phyloP scores from a whole-genome alignment of 2,888 invertebrate genomes.

The Diarsia mendica region DNA sequence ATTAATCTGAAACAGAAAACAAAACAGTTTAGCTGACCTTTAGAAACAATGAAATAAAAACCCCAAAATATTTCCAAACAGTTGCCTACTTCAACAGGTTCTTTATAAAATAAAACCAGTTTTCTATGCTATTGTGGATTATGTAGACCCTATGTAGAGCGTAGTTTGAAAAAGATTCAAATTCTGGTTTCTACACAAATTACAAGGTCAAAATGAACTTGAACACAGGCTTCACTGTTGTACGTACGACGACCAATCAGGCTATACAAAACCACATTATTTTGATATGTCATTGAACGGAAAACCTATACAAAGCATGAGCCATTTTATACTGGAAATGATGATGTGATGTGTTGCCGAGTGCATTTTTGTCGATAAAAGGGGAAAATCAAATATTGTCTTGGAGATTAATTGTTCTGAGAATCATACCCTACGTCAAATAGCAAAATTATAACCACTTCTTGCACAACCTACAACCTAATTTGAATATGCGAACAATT shows the following conservation, averaged over 20 bases:
- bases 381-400: neutral
- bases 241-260: too few relatives aligned
- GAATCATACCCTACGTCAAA: neutral
- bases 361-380: neutral
- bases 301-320: too few relatives aligned
- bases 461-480: neutral
- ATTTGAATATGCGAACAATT: neutral
- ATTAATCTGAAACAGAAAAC: slow-evolving; percentile 51
- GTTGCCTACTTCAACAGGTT: neutral
- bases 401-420: neutral
- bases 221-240: neutral
- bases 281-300: too few relatives aligned
- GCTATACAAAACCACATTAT: too few relatives aligned
- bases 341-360: too few relatives aligned
- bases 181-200: neutral
- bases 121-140: neutral
- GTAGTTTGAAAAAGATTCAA: neutral
- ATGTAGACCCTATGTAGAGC: neutral
- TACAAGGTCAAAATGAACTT: neutral
- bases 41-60: neutral
- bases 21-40: slow-evolving; percentile 1
- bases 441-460: neutral
- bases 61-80: neutral
- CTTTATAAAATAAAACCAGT: slow-evolving; percentile 2
- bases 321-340: too few relatives aligned